A percentile compares a stretch with the other conserved stretches of the same genome.
Conservation (phyloP, 2,113 vertebrate species). For the Cheirogaleus medius region DNA sequence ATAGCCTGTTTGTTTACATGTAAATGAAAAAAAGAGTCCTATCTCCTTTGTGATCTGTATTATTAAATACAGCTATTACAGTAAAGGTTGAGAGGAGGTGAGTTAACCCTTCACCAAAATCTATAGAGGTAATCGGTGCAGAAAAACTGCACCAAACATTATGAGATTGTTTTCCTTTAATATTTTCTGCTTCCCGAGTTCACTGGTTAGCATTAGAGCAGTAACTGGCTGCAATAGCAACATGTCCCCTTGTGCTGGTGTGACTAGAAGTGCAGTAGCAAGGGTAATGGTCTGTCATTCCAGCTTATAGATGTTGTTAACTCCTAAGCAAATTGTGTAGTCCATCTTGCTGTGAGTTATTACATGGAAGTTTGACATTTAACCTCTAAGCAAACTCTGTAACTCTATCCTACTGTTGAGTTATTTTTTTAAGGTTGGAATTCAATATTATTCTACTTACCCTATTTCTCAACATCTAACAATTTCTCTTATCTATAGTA, state of each 20-base stretch:
- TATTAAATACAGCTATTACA: conserved; percentile 5
- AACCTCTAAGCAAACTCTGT: not conserved
- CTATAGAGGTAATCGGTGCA: not conserved
- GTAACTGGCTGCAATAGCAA: not conserved
- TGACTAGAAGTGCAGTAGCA: not conserved
- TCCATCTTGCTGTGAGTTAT: not conserved
- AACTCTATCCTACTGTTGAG: not conserved
- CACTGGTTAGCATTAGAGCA: not conserved
- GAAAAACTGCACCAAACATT: not conserved
- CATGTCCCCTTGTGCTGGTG: not conserved
- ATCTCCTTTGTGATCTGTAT: not conserved
- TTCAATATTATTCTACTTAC: not conserved
- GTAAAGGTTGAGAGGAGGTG: not conserved
- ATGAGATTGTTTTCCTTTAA: not conserved
- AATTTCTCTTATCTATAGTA: not conserved
- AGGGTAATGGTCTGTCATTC: not conserved
- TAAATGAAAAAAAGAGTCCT: not conserved
- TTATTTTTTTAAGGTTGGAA: not conserved
- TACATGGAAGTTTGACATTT: not conserved
- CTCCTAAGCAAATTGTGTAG: not conserved
- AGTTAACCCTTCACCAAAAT: not conserved
- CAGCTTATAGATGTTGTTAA: not conserved
- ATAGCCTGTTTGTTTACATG: not conserved
- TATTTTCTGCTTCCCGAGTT: not conserved
- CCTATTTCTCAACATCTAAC: not conserved